Evolutionary conservation across 2,797 vertebrate genomes (phyloP).

Genomic region (Bufotes viridis): DNA sequence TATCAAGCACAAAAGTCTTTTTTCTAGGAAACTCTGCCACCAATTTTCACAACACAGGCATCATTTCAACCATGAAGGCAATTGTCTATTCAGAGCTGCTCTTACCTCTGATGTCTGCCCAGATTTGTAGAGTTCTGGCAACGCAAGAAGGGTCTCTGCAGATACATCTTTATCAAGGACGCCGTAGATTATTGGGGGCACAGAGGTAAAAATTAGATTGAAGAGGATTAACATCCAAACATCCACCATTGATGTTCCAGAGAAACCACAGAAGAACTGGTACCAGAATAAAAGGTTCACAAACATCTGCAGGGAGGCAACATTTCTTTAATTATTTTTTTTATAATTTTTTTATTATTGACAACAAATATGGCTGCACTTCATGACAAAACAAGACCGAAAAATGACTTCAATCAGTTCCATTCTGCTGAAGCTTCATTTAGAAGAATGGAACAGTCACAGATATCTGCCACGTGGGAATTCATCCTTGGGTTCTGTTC

Average conservation of each 20-base stretch:
- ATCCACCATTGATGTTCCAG: conserved; percentile 92
- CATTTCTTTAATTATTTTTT: background rate
- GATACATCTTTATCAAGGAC: conserved; percentile 86
- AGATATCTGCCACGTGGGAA: too few species aligned
- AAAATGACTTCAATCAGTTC: too few species aligned
- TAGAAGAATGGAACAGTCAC: too few species aligned
- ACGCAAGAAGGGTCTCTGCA: conserved; percentile 77
- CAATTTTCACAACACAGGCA: too few species aligned
- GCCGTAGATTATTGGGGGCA: conserved; percentile 89
- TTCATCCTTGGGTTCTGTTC: too few species aligned
- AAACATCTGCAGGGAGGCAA: conserved; percentile 80
- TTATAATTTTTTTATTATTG: background rate
- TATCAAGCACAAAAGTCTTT: too few species aligned
- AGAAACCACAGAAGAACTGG: conserved; percentile 97
- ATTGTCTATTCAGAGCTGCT: background rate
- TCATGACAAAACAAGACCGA: too few species aligned
- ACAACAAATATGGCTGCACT: too few species aligned
- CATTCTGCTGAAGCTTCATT: too few species aligned
- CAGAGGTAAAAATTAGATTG: conserved; percentile 93
- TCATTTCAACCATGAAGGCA: background rate
- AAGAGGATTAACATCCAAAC: conserved; percentile 96
- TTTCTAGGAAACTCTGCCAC: too few species aligned
- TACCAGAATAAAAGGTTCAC: conserved; percentile 97
- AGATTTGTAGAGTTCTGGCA: conserved; percentile 84
- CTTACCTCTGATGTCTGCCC: conserved; percentile 82